phyloP scores from a whole-genome alignment of 2,113 vertebrate genomes.

The Entosphenus tridentatus region DNA sequence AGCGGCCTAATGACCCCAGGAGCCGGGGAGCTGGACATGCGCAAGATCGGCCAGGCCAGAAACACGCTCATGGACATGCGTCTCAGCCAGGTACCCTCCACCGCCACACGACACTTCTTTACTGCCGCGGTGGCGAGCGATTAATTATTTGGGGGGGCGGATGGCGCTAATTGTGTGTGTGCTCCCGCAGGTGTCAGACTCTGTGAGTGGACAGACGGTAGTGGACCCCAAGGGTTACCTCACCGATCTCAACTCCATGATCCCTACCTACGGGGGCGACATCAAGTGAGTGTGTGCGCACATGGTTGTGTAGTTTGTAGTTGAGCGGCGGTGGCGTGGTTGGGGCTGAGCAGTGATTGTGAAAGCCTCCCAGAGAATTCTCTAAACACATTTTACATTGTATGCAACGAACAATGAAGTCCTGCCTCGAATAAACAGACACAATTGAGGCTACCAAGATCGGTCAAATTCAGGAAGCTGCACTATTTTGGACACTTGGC shows the following conservation, averaged over 20 bases:
- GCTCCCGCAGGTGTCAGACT: conserved; percentile 58
- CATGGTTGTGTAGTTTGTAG: no score
- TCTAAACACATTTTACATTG: no score
- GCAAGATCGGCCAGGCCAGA: conserved; percentile 91
- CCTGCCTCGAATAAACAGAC: no score
- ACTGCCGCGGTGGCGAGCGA: no score
- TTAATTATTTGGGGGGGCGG: background rate
- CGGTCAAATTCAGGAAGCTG: no score
- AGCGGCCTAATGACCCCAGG: conserved; percentile 64
- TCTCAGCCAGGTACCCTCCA: conserved; percentile 55
- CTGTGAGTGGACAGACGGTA: conserved; percentile 87
- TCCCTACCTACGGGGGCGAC: conserved; percentile 83
- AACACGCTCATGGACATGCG: conserved; percentile 99
- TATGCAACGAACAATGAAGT: no score
- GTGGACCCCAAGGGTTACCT: conserved; percentile 93
- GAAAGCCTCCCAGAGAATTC: no score
- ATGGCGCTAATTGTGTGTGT: conserved; percentile 1
- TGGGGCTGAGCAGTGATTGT: no score
- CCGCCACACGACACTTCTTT: no score
- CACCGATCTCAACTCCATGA: conserved; percentile 96
- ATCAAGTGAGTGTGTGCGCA: conserved; percentile 47
- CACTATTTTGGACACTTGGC: no score
- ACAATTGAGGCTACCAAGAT: no score
- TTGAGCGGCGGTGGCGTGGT: no score
- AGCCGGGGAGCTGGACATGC: conserved; percentile 88